phyloP scores from a whole-genome alignment of 2,113 vertebrate genomes.

The Myanophis thanlyinensis region DNA sequence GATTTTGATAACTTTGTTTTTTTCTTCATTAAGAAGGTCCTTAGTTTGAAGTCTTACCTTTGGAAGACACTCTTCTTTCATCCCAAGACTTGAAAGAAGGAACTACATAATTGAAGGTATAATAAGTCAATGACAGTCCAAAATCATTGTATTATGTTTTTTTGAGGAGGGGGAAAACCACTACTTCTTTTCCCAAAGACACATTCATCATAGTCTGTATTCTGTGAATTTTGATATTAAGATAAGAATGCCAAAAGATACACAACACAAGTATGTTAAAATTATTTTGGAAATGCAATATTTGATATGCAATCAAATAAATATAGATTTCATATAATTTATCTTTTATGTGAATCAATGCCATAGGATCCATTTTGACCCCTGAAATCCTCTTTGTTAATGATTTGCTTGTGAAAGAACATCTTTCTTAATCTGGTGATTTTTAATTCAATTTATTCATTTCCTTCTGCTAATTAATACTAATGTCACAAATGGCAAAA shows the following conservation, averaged over 20 bases:
- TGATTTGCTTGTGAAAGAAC: neutral
- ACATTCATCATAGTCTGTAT: neutral
- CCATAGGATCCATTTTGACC: neutral
- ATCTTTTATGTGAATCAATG: conserved; percentile 18
- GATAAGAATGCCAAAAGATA: conserved; percentile 16
- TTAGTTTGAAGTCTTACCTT: neutral
- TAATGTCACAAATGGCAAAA: neutral
- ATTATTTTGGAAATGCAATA: neutral
- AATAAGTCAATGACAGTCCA: neutral
- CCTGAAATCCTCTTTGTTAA: conserved; percentile 12
- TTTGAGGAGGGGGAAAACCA: neutral
- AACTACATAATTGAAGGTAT: neutral
- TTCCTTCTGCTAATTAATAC: conserved; percentile 12
- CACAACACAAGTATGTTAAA: neutral
- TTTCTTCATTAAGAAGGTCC: neutral
- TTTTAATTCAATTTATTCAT: neutral
- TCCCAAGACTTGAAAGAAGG: neutral
- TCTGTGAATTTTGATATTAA: conserved; percentile 14
- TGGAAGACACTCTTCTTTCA: neutral
- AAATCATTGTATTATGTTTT: neutral
- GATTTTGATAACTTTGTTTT: neutral
- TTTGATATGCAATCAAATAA: neutral
- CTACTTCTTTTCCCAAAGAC: neutral
- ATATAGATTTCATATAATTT: neutral
- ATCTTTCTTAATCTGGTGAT: neutral